Evolutionary conservation across 1,140 invertebrate species (phyloP).

Genomic region (Cydia fagiglandana): DNA sequence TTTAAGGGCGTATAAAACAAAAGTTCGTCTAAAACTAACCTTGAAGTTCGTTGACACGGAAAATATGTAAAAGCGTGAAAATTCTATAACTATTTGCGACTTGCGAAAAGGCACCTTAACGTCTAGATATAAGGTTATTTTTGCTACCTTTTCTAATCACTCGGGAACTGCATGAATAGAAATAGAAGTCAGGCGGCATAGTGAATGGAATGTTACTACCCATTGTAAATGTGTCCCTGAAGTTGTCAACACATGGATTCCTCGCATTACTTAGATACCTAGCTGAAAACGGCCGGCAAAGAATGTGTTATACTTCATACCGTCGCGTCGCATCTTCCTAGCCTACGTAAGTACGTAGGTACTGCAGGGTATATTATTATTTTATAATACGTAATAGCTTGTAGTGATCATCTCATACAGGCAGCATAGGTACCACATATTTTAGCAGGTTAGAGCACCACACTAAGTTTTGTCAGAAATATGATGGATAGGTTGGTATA

Average conservation of each 20-base stretch:
- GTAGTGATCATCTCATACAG: too few relatives aligned
- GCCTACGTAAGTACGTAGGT: too few relatives aligned
- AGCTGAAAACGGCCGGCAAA: too few relatives aligned
- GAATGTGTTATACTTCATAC: too few relatives aligned
- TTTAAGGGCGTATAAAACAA: slow-evolving; percentile 17
- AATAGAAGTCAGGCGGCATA: not conserved
- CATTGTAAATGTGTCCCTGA: not conserved
- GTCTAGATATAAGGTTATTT: not conserved
- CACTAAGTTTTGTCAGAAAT: too few relatives aligned
- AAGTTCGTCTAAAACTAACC: slow-evolving; percentile 4
- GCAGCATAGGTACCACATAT: too few relatives aligned
- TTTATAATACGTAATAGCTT: too few relatives aligned
- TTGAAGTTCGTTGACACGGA: slow-evolving; percentile 5
- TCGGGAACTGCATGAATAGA: not conserved
- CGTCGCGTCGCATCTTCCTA: too few relatives aligned
- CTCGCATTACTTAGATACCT: too few relatives aligned
- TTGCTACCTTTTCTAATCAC: not conserved
- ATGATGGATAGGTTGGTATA: too few relatives aligned
- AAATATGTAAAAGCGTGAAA: slow-evolving; percentile 10
- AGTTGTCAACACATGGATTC: not conserved
- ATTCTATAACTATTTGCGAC: not conserved
- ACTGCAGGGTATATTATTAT: too few relatives aligned
- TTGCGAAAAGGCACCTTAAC: not conserved
- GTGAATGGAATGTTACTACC: not conserved
- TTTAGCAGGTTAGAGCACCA: too few relatives aligned